phyloP scores from a whole-genome alignment of 2,797 vertebrate species.

The Mormyrus proboscirostris region DNA sequence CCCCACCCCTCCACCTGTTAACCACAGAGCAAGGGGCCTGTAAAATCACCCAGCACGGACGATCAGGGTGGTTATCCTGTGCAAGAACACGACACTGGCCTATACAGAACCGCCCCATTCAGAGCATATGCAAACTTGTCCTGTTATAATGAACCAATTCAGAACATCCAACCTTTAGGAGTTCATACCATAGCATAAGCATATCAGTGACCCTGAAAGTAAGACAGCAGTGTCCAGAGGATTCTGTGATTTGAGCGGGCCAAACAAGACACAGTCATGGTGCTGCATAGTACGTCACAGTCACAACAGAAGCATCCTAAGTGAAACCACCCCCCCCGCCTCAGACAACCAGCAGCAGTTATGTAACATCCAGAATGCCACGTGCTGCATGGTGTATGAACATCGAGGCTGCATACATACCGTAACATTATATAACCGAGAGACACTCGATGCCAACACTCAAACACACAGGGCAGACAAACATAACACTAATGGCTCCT shows the following conservation, averaged over 20 bases:
- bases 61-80: not conserved
- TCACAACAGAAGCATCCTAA: not conserved
- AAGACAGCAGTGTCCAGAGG: not conserved
- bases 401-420: conserved; percentile 35
- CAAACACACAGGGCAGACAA: conserved; percentile 4
- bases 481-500: not conserved
- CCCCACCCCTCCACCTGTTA: not conserved
- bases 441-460: not conserved
- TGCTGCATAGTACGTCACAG: conserved; percentile 27
- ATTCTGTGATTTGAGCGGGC: not conserved
- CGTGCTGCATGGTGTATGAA: conserved; percentile 41
- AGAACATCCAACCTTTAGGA: not conserved
- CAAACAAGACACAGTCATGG: not conserved
- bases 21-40: not conserved
- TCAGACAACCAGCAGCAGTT: conserved; percentile 18
- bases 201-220: not conserved
- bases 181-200: not conserved
- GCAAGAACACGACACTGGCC: not conserved
- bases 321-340: not conserved
- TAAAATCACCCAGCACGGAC: not conserved
- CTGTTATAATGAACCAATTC: not conserved
- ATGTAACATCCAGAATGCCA: conserved; percentile 41
- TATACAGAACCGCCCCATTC: not conserved
- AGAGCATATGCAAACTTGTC: not conserved
- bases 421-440: conserved; percentile 57